Evolutionary conservation across 2,888 invertebrate species (phyloP), one percentile per base, ranked within the genome.

Genomic region (Cinara cedri): DNA sequence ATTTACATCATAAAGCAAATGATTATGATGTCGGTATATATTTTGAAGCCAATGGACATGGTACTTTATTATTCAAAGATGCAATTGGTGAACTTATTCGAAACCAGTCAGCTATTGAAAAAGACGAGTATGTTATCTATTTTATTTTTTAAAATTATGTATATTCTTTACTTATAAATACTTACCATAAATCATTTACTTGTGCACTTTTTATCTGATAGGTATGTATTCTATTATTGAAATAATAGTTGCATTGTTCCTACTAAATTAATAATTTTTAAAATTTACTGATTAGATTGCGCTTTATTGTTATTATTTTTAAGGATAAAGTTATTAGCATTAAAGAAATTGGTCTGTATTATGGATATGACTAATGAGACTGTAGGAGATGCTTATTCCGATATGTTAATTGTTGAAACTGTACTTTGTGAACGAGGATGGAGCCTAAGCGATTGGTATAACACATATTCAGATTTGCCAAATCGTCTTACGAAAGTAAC

Each of bases 21-120:
- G 90, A 94, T 76, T 98, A 91, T 87, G 98, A 99, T 85, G 90
- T 99, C 83, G 98, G 98, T 3, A 90, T 99, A 6, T 99, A 99
- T 87, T 99, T 99, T 87, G 99, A 99, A 86, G 98, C 99, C 0
- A 99, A 99, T 87, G 99, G 99, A 0, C 99, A 99, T 87, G 99
- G 99, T 16, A 99, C 98, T 0, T 93, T 95, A 0, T 87, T 96
- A 0, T 96, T 96, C 84, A 95, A 93, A 85, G 63, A 81, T 16
- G 4, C 21, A 24, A 46, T 78, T 14, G 21, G 70, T 14, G 49
- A 68, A 60, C 49, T 70, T 8, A 78, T 78, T 60, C 44, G 24
- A 42, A 51, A 60, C 0, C 57, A 71, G 44, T 76, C n/a, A 26
- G 51, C 49, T 21, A 54, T 49, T 19, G 68, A 81, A 63, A 46